A percentile compares a stretch with the other conserved stretches of the same genome.
phyloP scores from a whole-genome alignment of 2,113 vertebrate species.

The Dromaius novaehollandiae region DNA sequence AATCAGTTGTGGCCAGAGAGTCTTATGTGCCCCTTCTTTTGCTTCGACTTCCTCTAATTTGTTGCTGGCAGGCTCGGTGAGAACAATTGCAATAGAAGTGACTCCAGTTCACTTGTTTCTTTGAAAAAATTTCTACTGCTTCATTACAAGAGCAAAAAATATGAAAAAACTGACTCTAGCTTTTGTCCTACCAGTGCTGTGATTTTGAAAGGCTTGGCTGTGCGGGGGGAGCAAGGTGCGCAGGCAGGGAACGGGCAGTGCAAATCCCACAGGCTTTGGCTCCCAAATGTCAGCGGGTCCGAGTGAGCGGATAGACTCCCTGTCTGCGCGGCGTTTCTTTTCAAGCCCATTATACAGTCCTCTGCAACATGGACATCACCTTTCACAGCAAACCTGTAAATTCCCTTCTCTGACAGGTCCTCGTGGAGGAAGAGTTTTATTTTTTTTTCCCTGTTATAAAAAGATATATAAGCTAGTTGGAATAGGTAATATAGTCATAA shows the following conservation, averaged over 20 bases:
- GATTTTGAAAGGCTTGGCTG: not conserved
- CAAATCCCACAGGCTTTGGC: not conserved
- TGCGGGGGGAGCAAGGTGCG: not conserved
- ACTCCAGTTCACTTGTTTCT: not conserved
- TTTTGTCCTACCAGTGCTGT: not conserved
- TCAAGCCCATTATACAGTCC: not conserved
- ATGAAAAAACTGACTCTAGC: not conserved
- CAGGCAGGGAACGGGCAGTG: not conserved
- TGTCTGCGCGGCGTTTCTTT: not conserved
- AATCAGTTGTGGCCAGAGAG: constrained; percentile 22
- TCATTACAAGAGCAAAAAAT: not conserved
- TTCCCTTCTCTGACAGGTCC: not conserved
- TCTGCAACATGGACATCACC: not conserved
- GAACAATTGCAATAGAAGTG: constrained; percentile 14
- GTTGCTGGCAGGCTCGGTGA: not conserved
- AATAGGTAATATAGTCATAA: not conserved
- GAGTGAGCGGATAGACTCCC: not conserved
- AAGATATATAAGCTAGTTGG: not conserved
- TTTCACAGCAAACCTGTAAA: not conserved
- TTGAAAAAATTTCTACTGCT: not conserved
- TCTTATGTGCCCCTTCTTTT: constrained; percentile 35
- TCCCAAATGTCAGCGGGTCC: not conserved
- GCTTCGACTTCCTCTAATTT: constrained; percentile 52
- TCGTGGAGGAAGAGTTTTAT: not conserved
- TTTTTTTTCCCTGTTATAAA: not conserved